Conservation (phyloP, 1,140 invertebrate species). For the Proales similis region DNA sequence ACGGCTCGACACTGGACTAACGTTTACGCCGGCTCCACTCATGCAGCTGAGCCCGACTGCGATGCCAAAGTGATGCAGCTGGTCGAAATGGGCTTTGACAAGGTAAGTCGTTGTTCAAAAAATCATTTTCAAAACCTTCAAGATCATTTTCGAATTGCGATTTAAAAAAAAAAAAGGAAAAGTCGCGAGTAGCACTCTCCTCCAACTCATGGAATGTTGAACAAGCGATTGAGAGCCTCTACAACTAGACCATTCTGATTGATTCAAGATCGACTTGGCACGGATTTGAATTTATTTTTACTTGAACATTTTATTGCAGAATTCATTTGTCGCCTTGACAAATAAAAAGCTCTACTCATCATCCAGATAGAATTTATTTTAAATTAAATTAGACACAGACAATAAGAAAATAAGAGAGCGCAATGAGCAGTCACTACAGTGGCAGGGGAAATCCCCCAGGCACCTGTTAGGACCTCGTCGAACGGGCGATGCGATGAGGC, state of each 20-base stretch:
- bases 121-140: neutral
- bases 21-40: constrained; percentile 67
- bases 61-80: constrained; percentile 22
- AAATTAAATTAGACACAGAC: too few species aligned
- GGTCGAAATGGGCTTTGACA: constrained; percentile 38
- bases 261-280: neutral
- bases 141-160: neutral
- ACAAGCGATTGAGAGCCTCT: constrained; percentile 35
- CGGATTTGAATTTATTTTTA: too few species aligned
- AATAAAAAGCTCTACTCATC: too few species aligned
- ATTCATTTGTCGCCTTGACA: too few species aligned
- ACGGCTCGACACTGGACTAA: constrained; percentile 92
- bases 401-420: too few species aligned
- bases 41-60: constrained; percentile 20
- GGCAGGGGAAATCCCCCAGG: too few species aligned
- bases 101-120: neutral
- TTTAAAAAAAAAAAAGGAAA: neutral
- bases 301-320: too few species aligned
- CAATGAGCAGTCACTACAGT: too few species aligned
- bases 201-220: constrained; percentile 37
- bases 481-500: too few species aligned
- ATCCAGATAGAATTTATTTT: too few species aligned
- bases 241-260: constrained; percentile 14
- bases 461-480: too few species aligned
- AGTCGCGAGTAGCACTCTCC: constrained; percentile 32